Evolutionary conservation across 2,113 vertebrate species (phyloP), one percentile per base, ranked within the genome.

Genomic region (Lagopus leucura): DNA sequence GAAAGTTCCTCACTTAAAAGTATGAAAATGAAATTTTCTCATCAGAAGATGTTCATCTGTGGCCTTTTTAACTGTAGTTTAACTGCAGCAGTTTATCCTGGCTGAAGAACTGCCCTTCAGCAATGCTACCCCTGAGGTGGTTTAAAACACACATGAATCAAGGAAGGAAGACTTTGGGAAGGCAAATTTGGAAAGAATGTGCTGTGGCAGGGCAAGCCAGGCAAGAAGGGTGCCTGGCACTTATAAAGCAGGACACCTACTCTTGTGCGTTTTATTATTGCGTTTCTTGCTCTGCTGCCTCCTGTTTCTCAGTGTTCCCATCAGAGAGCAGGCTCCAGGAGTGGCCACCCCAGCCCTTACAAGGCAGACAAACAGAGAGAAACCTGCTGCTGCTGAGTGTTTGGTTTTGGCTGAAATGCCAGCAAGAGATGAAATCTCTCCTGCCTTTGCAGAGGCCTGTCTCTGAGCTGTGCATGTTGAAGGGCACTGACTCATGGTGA

Each of bases 391-490:
- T 86, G 63, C 38, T 4, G 8, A 34, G 57, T 32, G 57, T 60
- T 63, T 75, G 55, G 47, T 74, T 92, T 89, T 86, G 81, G 64
- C 75, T 81, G 43, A 90, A 82, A 76, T 55, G 22, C 11, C 18
- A 74, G 48, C 69, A 80, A 69, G 66, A 91, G 80, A 75, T 86
- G 88, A 90, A 95, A 93, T 86, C 58, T 89, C 36, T 57, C 65
- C 70, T 2, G 0, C 89, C 81, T 79, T 86, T 92, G 78, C 85
- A 80, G 89, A 79, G 86, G 61, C 82, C 89, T 96, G 93, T 86
- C 70, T 92, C 40, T 82, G 57, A 84, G 95, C 88, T 92, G 84
- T 74, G 86, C 80, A 88, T 82, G 64, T 64, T 90, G 73, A 94
- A 36, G 9, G 4, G 78, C 58, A 91, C 65, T 95, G 96, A 93